Evolutionary conservation across 2,888 invertebrate genomes (phyloP).

Genomic region (Diplazon laetatorius): DNA sequence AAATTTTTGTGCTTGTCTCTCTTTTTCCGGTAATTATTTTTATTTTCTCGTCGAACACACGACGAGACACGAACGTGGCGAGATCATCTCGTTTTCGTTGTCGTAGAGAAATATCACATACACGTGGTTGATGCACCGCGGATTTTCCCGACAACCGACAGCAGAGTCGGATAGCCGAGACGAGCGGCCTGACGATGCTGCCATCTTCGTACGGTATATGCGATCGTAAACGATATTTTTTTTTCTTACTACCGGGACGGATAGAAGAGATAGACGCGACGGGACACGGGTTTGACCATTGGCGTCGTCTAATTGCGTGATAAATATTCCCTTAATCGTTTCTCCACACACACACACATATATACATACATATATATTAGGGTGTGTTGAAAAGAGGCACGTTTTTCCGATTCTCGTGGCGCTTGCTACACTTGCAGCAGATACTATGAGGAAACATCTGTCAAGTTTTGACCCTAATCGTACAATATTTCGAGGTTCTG

Average conservation of each 20-base stretch:
- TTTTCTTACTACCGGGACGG: conserved; percentile 59
- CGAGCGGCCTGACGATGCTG: conserved; percentile 14
- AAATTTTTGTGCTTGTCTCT: too few species aligned
- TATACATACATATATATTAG: too few species aligned
- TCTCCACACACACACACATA: conserved; percentile 63
- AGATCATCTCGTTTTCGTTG: too few species aligned
- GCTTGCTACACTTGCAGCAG: too few species aligned
- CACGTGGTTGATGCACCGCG: background rate
- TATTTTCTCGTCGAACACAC: background rate
- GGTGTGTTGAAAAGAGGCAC: too few species aligned
- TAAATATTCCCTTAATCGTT: conserved; percentile 73
- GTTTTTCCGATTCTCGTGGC: too few species aligned
- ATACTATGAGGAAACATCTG: too few species aligned
- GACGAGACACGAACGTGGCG: too few species aligned
- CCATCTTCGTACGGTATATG: conserved; percentile 46
- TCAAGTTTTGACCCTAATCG: too few species aligned
- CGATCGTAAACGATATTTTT: conserved; percentile 63
- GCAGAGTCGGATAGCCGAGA: too few species aligned
- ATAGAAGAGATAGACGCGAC: conserved; percentile 62
- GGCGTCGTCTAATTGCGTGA: conserved; percentile 65
- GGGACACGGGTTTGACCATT: conserved; percentile 63
- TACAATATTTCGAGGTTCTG: too few species aligned
- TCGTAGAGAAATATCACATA: conserved; percentile 26
- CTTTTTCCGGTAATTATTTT: background rate
- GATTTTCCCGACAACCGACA: background rate